Base-by-base conservation (phyloP, 2,888 invertebrate species). In the Ennomos quercinarius region DNA sequence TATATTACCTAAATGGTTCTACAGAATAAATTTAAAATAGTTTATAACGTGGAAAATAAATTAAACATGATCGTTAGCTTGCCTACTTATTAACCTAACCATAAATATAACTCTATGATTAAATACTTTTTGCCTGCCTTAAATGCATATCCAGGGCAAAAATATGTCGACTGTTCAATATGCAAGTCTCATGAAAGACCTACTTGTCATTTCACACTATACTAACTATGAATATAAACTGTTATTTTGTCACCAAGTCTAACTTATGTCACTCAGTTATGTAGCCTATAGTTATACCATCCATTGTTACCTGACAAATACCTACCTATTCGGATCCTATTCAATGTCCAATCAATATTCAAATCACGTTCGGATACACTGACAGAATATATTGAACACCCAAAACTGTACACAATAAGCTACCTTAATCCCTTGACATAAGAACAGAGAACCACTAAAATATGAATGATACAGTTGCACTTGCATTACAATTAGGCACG, bases 381-480 rank as follows among this genome's bases (percentile, higher is more conserved):
- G 57, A 64, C 60, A 50, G 56, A 45, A 57, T 61, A 43, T 53
- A 53, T 42, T 48, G 50, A 49, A 52, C 55, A 53, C 17, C 53
- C 38, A 6, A 11, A 48, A 13, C 17, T 8, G 17, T 34, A 34
- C 9, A 43, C 51, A 38, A 66, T 39, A 58, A 53, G 49, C 38
- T 62, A 63, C 62, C 60, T 57, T 68, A 68, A 64, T 50, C 52
- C 63, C 39, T 57, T 44, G 53, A 50, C 57, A 57, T 57, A 57
- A 55, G 11, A 37, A 9, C 38, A 11, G 44, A 10, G 37, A 43
- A 40, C 37, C 40, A 47, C 43, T 52, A 46, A 50, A 56, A 59
- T 61, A 57, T 58, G 12, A 65, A 41, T 71, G 67, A 66, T 65
- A 72, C 66, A 71, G 59, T 66, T 66, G 70, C 70, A 71, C 67